These are phyloP conservation scores for Odontocolon sp. DNA, from an alignment of 2,888 invertebrate species.

Conservation along the genomic window DNA sequence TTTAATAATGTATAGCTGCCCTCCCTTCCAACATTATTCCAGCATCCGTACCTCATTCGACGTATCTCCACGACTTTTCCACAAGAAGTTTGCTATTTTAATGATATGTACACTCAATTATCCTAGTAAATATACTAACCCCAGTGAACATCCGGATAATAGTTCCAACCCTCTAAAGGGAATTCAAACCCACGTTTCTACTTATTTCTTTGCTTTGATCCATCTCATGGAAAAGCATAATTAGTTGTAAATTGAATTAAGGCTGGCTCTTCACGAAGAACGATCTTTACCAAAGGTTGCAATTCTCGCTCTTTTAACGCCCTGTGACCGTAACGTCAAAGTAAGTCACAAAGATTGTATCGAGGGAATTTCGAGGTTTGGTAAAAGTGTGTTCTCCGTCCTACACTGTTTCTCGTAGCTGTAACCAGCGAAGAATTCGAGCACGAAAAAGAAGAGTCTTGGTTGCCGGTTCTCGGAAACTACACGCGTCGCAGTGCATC, in stretches of 20 bases:
- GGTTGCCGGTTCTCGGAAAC: slow-evolving; percentile 35
- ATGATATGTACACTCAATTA: slow-evolving; percentile 22
- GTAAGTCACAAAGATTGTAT: not conserved
- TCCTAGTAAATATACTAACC: not conserved
- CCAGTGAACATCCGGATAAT: not conserved
- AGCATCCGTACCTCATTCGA: not conserved
- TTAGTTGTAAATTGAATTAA: slow-evolving; percentile 14
- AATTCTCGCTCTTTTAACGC: not conserved
- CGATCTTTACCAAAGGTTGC: too few relatives aligned
- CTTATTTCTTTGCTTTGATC: not conserved
- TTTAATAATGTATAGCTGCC: slow-evolving; percentile 36
- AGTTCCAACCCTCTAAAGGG: too few relatives aligned
- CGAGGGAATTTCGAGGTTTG: slow-evolving; percentile 8
- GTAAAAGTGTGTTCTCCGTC: slow-evolving; percentile 6
- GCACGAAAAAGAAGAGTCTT: not conserved
- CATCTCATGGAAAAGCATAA: not conserved
- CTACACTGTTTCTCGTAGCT: too few relatives aligned
- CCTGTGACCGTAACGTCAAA: not conserved
- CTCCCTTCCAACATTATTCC: not conserved
- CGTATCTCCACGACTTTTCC: not conserved
- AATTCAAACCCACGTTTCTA: not conserved
- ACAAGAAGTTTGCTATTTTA: slow-evolving; percentile 1
- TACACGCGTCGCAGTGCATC: slow-evolving; percentile 70
- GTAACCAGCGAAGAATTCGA: not conserved
- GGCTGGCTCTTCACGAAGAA: too few relatives aligned